Conservation (phyloP, 2,797 vertebrate genomes). For the Rhinogobio ventralis region DNA sequence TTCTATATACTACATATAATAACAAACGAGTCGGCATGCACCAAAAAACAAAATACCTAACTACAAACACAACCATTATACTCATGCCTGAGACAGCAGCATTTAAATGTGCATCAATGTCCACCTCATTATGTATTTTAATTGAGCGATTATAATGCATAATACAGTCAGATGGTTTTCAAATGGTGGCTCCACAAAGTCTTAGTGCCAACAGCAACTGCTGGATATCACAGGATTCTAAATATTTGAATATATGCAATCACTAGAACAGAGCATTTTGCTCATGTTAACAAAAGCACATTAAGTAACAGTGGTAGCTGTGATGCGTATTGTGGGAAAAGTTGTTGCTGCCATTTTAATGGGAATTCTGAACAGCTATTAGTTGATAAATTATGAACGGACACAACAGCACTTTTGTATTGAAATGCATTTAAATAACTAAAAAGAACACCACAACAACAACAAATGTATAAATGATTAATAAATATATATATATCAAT, state of each 20-base stretch:
- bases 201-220: neutral
- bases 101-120: neutral
- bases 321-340: neutral
- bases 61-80: no score
- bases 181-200: conserved; percentile 5
- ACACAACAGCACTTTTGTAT: neutral
- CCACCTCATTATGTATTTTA: neutral
- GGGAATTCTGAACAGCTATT: neutral
- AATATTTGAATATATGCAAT: neutral
- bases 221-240: neutral
- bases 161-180: neutral
- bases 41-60: neutral
- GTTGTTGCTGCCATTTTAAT: neutral
- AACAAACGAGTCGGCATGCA: neutral
- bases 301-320: neutral
- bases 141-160: neutral
- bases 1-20: neutral
- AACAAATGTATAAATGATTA: no score
- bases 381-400: neutral
- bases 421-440: neutral
- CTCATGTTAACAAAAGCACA: neutral
- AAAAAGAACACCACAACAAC: no score
- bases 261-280: neutral
- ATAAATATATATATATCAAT: no score
- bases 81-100: neutral